Conservation (phyloP, 1,140 invertebrate species). For the Bradynema listronoti region DNA sequence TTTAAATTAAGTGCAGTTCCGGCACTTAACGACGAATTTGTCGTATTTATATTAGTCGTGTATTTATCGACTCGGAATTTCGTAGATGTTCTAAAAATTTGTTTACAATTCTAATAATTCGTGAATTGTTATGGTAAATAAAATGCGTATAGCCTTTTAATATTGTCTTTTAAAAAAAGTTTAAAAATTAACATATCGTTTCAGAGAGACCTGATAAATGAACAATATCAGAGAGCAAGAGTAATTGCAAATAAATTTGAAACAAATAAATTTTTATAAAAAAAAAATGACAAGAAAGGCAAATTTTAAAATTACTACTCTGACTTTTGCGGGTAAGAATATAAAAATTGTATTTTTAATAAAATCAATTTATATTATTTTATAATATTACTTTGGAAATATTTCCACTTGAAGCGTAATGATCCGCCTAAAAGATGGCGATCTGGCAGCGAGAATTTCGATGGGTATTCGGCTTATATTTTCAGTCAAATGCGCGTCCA, state of each 20-base stretch:
- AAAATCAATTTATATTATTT: background rate
- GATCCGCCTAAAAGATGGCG: constrained; percentile 19
- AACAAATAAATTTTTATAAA: constrained; percentile 6
- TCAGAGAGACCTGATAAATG: too few species aligned
- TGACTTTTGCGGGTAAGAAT: constrained; percentile 10
- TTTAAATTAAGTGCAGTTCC: too few species aligned
- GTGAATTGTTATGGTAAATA: too few species aligned
- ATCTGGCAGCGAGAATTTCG: constrained; percentile 27
- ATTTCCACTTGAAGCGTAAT: constrained; percentile 29
- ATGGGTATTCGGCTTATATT: background rate
- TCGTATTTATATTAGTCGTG: too few species aligned
- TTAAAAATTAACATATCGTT: too few species aligned
- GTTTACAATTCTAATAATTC: too few species aligned
- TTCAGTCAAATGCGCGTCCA: constrained; percentile 9
- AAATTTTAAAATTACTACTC: constrained; percentile 16
- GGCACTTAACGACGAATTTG: too few species aligned
- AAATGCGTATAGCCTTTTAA: too few species aligned
- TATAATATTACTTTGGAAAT: constrained; percentile 19
- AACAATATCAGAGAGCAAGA: background rate
- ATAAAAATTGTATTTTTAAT: constrained; percentile 15
- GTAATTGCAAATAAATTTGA: constrained; percentile 14
- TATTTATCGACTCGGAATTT: too few species aligned
- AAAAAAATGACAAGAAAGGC: background rate
- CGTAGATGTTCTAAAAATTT: too few species aligned
- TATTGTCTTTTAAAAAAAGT: too few species aligned